Conservation (phyloP, 53 echinoderm and acorn worm genomes). For the Hippasteria phrygiana region DNA sequence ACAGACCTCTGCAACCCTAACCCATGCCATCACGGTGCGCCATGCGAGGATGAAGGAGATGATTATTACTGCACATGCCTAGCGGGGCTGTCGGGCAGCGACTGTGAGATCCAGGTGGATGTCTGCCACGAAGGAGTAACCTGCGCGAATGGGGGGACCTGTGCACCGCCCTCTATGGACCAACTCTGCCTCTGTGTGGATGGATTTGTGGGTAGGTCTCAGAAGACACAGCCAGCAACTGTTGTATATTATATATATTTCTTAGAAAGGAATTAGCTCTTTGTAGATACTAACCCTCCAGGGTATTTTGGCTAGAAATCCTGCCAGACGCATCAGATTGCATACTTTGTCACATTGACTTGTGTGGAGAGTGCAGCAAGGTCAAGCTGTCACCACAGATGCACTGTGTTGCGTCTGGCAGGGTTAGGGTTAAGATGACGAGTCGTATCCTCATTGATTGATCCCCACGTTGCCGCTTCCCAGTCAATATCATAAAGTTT, state of each 20-base stretch:
- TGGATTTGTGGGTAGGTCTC: slow-evolving; percentile 48
- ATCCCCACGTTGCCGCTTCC: too few relatives aligned
- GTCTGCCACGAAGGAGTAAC: slow-evolving; percentile 56
- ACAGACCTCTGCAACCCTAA: slow-evolving; percentile 72
- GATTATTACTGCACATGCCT: slow-evolving; percentile 74
- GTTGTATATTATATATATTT: background rate
- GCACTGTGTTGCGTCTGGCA: too few relatives aligned
- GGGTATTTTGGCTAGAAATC: too few relatives aligned
- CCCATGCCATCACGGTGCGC: slow-evolving; percentile 67
- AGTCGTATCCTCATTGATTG: too few relatives aligned
- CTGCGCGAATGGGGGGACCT: slow-evolving; percentile 68
- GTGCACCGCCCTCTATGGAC: slow-evolving; percentile 40
- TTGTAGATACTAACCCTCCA: too few relatives aligned
- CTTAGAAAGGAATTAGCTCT: background rate
- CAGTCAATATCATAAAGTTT: too few relatives aligned
- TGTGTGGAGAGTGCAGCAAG: too few relatives aligned
- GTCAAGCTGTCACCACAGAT: too few relatives aligned
- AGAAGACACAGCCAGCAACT: too few relatives aligned
- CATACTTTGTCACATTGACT: too few relatives aligned
- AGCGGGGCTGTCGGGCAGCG: slow-evolving; percentile 59
- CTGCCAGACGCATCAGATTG: too few relatives aligned
- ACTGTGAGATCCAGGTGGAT: slow-evolving; percentile 71
- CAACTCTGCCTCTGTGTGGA: slow-evolving; percentile 31
- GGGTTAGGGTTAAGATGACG: too few relatives aligned
- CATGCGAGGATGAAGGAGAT: slow-evolving; percentile 64